Evolutionary conservation across 2,113 vertebrate genomes (phyloP).

Genomic region (Sebastes schlegelii): DNA sequence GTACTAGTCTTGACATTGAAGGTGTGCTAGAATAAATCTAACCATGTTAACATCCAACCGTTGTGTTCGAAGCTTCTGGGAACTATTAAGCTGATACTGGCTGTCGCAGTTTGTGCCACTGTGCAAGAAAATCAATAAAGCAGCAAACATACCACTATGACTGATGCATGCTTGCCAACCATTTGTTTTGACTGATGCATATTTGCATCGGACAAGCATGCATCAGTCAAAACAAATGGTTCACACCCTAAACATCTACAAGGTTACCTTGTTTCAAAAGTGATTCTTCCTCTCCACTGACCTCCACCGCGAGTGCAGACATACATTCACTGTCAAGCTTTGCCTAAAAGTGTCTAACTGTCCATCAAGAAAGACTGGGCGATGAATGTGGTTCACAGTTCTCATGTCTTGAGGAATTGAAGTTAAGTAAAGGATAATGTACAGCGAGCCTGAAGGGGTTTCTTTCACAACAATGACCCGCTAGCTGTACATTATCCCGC

Average conservation of each 20-base stretch:
- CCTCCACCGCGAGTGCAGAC: background rate
- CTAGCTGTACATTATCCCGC: too few species aligned
- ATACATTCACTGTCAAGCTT: background rate
- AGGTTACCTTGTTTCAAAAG: background rate
- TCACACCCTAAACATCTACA: background rate
- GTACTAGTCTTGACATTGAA: conserved; percentile 74
- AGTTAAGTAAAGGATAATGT: too few species aligned
- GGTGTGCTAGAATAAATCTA: conserved; percentile 28
- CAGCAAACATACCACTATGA: conserved; percentile 2
- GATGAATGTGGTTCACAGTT: background rate
- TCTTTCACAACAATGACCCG: too few species aligned
- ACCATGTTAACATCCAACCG: background rate
- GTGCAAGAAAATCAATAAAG: conserved; percentile 35
- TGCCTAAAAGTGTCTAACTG: background rate
- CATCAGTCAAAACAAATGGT: background rate
- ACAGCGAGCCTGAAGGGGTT: too few species aligned
- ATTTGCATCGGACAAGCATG: background rate
- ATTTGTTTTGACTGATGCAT: too few species aligned
- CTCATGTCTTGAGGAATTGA: background rate
- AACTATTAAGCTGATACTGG: background rate
- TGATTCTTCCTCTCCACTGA: background rate
- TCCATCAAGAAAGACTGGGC: background rate
- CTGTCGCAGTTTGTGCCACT: background rate
- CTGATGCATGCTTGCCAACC: background rate
- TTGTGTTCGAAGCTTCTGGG: background rate